phyloP scores from a whole-genome alignment of 2,888 invertebrate genomes.

The Reticulitermes lucifugus region DNA sequence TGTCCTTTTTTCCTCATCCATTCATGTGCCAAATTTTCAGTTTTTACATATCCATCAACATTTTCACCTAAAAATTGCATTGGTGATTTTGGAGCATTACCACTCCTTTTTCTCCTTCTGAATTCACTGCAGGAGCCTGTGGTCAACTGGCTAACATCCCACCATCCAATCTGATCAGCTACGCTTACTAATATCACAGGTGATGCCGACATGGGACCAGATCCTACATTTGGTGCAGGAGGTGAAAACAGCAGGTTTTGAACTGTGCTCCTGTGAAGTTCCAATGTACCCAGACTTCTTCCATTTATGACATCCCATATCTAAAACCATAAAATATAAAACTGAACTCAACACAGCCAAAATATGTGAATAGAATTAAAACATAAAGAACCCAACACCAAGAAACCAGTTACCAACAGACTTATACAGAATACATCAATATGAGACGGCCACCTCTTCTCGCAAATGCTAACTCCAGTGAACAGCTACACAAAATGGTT shows the following conservation, averaged over 20 bases:
- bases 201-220: constrained; percentile 57
- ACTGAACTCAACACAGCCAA: too few species aligned
- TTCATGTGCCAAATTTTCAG: background rate
- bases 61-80: background rate
- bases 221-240: constrained; percentile 61
- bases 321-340: constrained; percentile 59
- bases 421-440: too few species aligned
- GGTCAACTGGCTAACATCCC: constrained; percentile 65
- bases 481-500: too few species aligned
- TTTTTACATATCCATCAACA: background rate
- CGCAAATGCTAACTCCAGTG: too few species aligned
- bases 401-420: background rate
- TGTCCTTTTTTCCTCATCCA: constrained; percentile 57
- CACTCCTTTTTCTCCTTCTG: constrained; percentile 2
- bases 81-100: background rate
- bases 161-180: constrained; percentile 71
- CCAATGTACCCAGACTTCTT: constrained; percentile 63
- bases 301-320: constrained; percentile 66
- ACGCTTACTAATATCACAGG: constrained; percentile 69
- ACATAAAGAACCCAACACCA: background rate
- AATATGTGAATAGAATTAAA: background rate
- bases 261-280: constrained; percentile 69
- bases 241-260: constrained; percentile 67
- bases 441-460: too few species aligned
- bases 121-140: background rate